Evolutionary conservation across 2,113 vertebrate genomes (phyloP), one percentile per base, ranked within the genome.

Genomic region (Eurystomus gularis): DNA sequence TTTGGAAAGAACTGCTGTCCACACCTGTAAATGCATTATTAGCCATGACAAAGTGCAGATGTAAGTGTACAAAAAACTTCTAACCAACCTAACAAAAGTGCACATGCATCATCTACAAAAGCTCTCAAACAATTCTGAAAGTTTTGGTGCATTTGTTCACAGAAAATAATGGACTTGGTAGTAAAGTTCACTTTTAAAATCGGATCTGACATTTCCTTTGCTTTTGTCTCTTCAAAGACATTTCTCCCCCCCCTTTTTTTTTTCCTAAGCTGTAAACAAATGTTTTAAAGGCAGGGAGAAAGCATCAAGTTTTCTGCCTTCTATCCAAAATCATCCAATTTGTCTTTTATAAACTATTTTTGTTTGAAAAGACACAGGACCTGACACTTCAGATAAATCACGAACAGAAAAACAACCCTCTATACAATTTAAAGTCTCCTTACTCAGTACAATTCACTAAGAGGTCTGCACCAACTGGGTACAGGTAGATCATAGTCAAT

Each of bases 111-210:
- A 92, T 84, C 97, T 93, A 77, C 33, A 91, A 94, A 97, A 97
- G 95, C 97, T 97, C 97, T 97, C 97, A 97, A 96, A 96, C 95
- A 97, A 96, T 97, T 96, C 90, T 78, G 83, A 95, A 95, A 96
- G 95, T 96, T 94, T 94, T 19, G 57, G 69, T 92, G 86, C 86
- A 82, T 91, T 95, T 96, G 91, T 85, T 70, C 75, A 18, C 54
- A 83, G 81, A 87, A 97, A 97, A 97, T 96, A 97, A 97, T 94
- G 81, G 94, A 94, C 89, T 79, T 80, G 76, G 72, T 92, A 94
- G 93, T 97, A 94, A 97, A 96, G 94, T 97, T 97, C 96, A 96
- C 94, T 97, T 96, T 97, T 95, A 98, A 95, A 97, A 96, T 97
- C 49, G 15, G 83, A 94, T 88, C 95, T 96, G 81, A 86, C 90